phyloP scores from a whole-genome alignment of 2,888 invertebrate genomes.

The Macrophya alboannulata region DNA sequence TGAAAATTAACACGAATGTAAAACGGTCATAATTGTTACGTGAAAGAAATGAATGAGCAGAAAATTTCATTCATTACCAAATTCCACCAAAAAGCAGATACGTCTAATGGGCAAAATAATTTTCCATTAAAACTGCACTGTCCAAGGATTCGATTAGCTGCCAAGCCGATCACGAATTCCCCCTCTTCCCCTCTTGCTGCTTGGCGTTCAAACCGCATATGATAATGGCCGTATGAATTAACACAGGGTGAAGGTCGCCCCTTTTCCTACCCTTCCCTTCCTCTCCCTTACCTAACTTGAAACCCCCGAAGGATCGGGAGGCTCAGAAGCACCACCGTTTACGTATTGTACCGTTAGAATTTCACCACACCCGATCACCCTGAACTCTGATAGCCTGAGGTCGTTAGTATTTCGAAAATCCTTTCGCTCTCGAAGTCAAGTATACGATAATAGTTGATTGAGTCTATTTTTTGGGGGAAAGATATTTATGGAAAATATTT shows the following conservation, averaged over 20 bases:
- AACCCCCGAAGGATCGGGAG: background rate
- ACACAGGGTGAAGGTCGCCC: conserved; percentile 75
- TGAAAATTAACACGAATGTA: background rate
- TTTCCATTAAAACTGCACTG: conserved; percentile 41
- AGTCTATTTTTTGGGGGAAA: background rate
- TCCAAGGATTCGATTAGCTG: conserved; percentile 51
- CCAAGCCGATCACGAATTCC: conserved; percentile 58
- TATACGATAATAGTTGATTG: background rate
- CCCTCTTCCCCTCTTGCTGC: conserved; percentile 47
- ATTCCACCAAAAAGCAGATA: background rate
- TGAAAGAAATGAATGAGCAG: background rate
- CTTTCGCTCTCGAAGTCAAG: conserved; percentile 60
- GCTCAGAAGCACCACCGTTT: background rate
- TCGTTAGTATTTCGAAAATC: conserved; percentile 68
- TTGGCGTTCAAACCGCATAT: conserved; percentile 59
- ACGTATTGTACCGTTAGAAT: conserved; percentile 36
- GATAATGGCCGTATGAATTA: conserved; percentile 75
- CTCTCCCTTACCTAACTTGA: conserved; percentile 29
- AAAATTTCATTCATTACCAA: background rate
- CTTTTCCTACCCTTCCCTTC: conserved; percentile 60
- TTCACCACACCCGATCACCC: conserved; percentile 64
- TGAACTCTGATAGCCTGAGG: conserved; percentile 67
- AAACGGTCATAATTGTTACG: background rate
- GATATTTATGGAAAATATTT: background rate
- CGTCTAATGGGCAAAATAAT: conserved; percentile 15